Evolutionary conservation across 2,113 vertebrate genomes (phyloP), one percentile per base, ranked within the genome.

Genomic region (Neotoma lepida): DNA sequence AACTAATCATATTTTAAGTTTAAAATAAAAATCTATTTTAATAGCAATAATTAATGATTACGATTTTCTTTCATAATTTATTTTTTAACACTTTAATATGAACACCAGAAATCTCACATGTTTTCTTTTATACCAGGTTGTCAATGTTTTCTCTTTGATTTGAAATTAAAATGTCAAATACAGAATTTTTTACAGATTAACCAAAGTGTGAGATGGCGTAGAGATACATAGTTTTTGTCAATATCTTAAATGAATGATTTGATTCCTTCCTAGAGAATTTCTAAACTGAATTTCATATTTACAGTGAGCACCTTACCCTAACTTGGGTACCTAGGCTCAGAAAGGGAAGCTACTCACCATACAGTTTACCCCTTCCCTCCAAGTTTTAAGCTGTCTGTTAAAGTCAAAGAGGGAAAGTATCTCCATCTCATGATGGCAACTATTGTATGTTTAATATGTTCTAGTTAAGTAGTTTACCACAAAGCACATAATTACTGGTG

Each of bases 31-130:
- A 30, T 66, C 2, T 80, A 95, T 90, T 78, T 56, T 80, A 91
- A 87, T 68, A 73, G 56, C 10, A 88, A 94, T 46, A 88, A 94
- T 86, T 92, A 92, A 76, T 86, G 9, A 89, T 70, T 63, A 78
- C 0, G 68, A 44, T 90, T 90, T 96, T 85, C 54, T 82, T 96
- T 94, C 28, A 39, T 82, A 88, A 91, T 2, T 33, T 92, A 82
- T 71, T 90, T 86, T 70, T 74, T 94, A 82, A 6, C 15, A 73
- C 2, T 90, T 78, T 71, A 64, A 91, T 64, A 73, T 91, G 22
- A 41, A 93, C 89, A 93, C 15, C n/a, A 91, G 41, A 96, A 88
- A 89, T 33, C 3, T 68, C 26, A 89, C 30, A 76, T 14, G 51
- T 86, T 86, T 91, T 64, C 51, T 94, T 93, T 64, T 78, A 28